A percentile compares a stretch with the other conserved stretches of the same genome.
These are phyloP conservation scores for Aulostomus chinensis DNA, from an alignment of 2,797 vertebrate species.

Conservation along the genomic window DNA sequence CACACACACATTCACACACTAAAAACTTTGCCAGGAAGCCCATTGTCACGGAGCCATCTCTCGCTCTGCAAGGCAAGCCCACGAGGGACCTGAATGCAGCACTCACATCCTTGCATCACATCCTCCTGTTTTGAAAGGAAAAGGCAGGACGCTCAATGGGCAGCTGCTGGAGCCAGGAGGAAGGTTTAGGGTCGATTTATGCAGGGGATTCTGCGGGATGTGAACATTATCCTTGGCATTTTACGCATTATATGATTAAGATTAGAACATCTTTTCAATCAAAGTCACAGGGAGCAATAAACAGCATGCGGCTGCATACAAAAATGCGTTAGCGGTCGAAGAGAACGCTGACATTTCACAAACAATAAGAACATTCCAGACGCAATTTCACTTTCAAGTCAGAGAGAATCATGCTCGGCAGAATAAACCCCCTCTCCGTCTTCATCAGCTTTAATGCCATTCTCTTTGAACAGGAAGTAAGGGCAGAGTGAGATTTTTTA, in stretches of 20 bases:
- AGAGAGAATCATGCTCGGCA: too few relatives aligned
- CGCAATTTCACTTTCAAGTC: too few relatives aligned
- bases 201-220: conserved; percentile 44
- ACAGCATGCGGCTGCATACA: too few relatives aligned
- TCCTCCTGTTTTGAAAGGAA: conserved; percentile 69
- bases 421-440: conserved; percentile 46
- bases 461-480: conserved; percentile 69
- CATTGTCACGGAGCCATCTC: conserved; percentile 53
- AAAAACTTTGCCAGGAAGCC: conserved; percentile 45
- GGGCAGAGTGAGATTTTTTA: conserved; percentile 28
- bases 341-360: too few relatives aligned
- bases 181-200: not conserved
- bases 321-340: too few relatives aligned
- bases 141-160: conserved; percentile 31
- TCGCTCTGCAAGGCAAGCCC: conserved; percentile 36
- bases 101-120: conserved; percentile 60
- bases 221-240: too few relatives aligned
- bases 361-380: too few relatives aligned
- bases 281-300: too few relatives aligned
- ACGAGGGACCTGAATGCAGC: conserved; percentile 40
- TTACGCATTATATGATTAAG: too few relatives aligned
- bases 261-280: too few relatives aligned
- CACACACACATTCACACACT: conserved; percentile 35
- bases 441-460: conserved; percentile 71
- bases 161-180: conserved; percentile 10